Evolutionary conservation across 2,113 vertebrate species (phyloP).

Genomic region (Harpagus bidentatus): DNA sequence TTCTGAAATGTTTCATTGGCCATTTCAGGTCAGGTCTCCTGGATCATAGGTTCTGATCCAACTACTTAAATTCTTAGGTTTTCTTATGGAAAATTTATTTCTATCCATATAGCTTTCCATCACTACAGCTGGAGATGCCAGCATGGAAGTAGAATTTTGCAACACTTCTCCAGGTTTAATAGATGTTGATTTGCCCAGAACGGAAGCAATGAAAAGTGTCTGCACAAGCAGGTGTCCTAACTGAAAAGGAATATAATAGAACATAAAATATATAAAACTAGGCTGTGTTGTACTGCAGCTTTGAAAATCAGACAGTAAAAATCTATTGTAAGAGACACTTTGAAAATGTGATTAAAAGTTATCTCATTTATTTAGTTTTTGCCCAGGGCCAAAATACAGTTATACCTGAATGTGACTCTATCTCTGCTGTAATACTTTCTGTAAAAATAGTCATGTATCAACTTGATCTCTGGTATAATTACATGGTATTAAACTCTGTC

Average conservation of each 20-base stretch:
- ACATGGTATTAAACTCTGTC: background rate
- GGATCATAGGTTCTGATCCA: background rate
- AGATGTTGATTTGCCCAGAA: background rate
- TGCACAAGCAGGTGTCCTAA: background rate
- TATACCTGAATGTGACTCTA: background rate
- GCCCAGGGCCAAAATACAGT: background rate
- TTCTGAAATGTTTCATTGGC: background rate
- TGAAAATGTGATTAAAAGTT: background rate
- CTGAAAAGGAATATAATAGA: background rate
- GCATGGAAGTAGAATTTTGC: background rate
- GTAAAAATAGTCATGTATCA: background rate
- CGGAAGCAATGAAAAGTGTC: background rate
- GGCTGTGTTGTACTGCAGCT: background rate
- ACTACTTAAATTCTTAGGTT: background rate
- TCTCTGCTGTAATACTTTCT: background rate
- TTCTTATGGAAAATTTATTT: background rate
- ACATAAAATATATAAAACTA: background rate
- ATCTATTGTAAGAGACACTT: background rate
- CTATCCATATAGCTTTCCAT: background rate
- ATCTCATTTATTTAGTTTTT: background rate
- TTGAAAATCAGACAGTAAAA: background rate
- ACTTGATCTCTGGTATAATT: background rate
- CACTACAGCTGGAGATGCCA: background rate
- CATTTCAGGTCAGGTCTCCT: background rate
- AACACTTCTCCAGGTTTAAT: background rate